phyloP scores from a whole-genome alignment of 2,113 vertebrate species.

The Ochotona curzoniae region DNA sequence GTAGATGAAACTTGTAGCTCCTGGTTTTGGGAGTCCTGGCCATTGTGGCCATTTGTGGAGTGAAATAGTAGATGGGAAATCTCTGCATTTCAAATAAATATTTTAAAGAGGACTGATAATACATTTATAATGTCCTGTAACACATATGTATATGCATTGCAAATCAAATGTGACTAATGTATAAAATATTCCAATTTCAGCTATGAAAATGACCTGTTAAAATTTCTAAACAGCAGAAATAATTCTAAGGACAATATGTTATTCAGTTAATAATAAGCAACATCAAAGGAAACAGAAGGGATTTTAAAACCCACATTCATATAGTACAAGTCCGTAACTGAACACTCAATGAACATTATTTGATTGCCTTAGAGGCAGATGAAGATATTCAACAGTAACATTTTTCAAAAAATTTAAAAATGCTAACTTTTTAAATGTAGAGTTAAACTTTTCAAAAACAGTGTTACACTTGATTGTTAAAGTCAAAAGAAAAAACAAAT shows the following conservation, averaged over 20 bases:
- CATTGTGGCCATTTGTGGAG: no score
- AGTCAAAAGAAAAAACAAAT: conserved; percentile 38
- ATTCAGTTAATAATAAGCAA: conserved; percentile 32
- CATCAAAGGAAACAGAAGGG: background rate
- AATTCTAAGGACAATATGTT: conserved; percentile 33
- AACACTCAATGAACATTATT: background rate
- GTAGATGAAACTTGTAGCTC: no score
- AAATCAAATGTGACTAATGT: conserved; percentile 34
- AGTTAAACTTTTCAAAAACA: conserved; percentile 49
- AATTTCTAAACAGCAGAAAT: background rate
- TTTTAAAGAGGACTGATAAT: background rate
- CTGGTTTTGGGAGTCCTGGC: no score
- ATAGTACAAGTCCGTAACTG: background rate
- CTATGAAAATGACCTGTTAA: conserved; percentile 21
- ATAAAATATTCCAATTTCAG: background rate
- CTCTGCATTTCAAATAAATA: no score
- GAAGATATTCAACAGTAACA: background rate
- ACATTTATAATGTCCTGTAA: background rate
- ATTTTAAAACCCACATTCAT: background rate
- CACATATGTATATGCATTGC: background rate
- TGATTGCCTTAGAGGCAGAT: background rate
- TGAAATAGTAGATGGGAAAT: no score
- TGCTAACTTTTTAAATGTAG: conserved; percentile 30
- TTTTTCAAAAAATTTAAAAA: conserved; percentile 41
- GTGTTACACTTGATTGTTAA: background rate